Conservation (phyloP, 1,140 invertebrate genomes). For the Leptestheria dahalacensis region DNA sequence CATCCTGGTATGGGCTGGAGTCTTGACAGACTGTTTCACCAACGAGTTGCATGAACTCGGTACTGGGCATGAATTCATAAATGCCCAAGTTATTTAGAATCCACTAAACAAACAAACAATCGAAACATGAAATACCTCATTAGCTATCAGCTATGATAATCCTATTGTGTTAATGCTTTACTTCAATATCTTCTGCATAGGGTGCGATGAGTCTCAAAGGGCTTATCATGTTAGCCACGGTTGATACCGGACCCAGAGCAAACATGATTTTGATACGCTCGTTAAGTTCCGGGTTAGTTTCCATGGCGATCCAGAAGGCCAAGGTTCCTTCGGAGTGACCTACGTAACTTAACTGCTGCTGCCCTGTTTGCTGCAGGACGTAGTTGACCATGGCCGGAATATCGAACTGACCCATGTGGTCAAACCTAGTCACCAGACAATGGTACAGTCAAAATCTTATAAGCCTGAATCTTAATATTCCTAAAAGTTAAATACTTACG, state of each 20-base stretch:
- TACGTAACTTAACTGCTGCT: slow-evolving; percentile 44
- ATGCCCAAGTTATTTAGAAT: slow-evolving; percentile 29
- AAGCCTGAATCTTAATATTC: too few species aligned
- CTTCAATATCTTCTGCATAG: slow-evolving; percentile 23
- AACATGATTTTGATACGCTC: slow-evolving; percentile 45
- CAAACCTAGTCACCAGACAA: slow-evolving; percentile 20
- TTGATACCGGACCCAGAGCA: slow-evolving; percentile 49
- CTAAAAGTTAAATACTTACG: neutral
- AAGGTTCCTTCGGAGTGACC: slow-evolving; percentile 55
- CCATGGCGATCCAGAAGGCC: slow-evolving; percentile 44
- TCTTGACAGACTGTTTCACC: slow-evolving; percentile 32
- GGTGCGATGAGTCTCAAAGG: slow-evolving; percentile 27
- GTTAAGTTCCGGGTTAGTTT: slow-evolving; percentile 44
- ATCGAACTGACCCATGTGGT: slow-evolving; percentile 40
- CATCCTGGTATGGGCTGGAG: slow-evolving; percentile 32
- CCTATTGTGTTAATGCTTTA: neutral
- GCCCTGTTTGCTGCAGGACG: slow-evolving; percentile 41
- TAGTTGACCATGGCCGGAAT: slow-evolving; percentile 58
- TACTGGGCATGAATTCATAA: slow-evolving; percentile 37
- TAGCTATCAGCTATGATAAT: neutral
- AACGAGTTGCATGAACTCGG: slow-evolving; percentile 29
- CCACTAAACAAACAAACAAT: neutral
- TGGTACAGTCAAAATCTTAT: too few species aligned
- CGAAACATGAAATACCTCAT: neutral
- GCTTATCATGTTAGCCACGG: slow-evolving; percentile 36